Base-by-base conservation (phyloP, 2,797 vertebrate species). In the Syngnathus acus region DNA sequence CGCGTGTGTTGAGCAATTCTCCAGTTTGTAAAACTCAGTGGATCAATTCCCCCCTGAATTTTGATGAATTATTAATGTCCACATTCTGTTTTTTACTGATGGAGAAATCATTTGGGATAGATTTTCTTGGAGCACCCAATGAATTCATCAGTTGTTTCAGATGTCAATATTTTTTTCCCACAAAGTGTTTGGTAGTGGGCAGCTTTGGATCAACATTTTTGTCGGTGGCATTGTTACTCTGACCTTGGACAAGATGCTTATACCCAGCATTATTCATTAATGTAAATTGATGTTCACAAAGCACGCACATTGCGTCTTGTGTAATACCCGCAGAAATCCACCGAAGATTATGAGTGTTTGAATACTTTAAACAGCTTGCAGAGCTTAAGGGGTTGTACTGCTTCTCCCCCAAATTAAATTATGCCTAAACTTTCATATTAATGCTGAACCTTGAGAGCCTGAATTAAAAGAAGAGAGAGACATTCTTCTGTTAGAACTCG, bases 51-150 rank as follows among this genome's bases (percentile, higher is more conserved):
- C 70, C 73, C 68, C 74, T 72, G 82, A 88, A 86, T 86, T 77
- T 69, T 62, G 73, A 86, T 90, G 86, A 89, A 90, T 91, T 89
- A 90, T 89, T 89, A 87, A 91, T 90, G 86, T 65, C 80, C 85
- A 84, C 84, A 88, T 87, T 86, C 80, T 72, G 65, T 65, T 82
- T 82, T 88, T 87, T 85, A 87, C 81, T 86, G 84, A 91, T 86
- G 85, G 82, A 68, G 70, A 88, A 91, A 91, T 88, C 83, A 89
- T 89, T 89, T 69, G 67, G 70, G 79, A 87, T 88, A 71, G 86
- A 88, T 85, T 84, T 87, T 77, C 72, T 43, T 67, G 42, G 64
- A 73, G 69, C 78, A 81, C 75, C 68, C 75, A 81, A 85, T 83
- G 79, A 89, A 89, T 86, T 86, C 73, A 78, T 85, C 84, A 74